A percentile compares a stretch with the other conserved stretches of the same genome.
Conservation (phyloP, 1,140 invertebrate genomes). For the Hormaphis cornu region DNA sequence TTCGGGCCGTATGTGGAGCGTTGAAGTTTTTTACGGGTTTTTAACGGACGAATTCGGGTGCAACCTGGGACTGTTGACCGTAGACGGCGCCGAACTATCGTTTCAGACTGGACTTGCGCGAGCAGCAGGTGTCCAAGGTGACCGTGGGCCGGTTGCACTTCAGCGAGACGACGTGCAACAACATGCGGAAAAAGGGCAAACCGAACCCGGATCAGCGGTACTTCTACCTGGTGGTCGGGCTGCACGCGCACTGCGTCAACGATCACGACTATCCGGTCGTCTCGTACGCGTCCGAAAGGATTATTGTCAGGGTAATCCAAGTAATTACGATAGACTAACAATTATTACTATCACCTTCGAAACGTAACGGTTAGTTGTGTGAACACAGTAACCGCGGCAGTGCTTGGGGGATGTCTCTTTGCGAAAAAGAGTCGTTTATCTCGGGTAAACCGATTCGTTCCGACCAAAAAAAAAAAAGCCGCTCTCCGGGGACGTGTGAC, state of each 20-base stretch:
- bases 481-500: no score
- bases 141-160: constrained; percentile 95
- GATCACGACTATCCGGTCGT: constrained; percentile 63
- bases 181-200: constrained; percentile 97
- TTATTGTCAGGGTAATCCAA: constrained; percentile 79
- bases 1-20: no score
- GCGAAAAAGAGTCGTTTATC: no score
- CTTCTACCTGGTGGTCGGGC: constrained; percentile 80
- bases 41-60: not conserved
- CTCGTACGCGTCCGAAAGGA: constrained; percentile 85
- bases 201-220: constrained; percentile 98
- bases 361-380: not conserved
- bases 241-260: constrained; percentile 80
- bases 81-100: not conserved
- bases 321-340: constrained; percentile 16
- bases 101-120: constrained; percentile 71
- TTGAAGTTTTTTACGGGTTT: not conserved
- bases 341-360: not conserved
- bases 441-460: no score
- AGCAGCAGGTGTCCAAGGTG: constrained; percentile 73
- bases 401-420: no score
- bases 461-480: no score
- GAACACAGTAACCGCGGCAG: no score
- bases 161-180: constrained; percentile 96
- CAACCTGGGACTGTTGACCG: not conserved